A percentile compares a stretch with the other conserved stretches of the same genome.
Conservation (phyloP, 2,888 invertebrate species). For the Dasypogon diadema region DNA sequence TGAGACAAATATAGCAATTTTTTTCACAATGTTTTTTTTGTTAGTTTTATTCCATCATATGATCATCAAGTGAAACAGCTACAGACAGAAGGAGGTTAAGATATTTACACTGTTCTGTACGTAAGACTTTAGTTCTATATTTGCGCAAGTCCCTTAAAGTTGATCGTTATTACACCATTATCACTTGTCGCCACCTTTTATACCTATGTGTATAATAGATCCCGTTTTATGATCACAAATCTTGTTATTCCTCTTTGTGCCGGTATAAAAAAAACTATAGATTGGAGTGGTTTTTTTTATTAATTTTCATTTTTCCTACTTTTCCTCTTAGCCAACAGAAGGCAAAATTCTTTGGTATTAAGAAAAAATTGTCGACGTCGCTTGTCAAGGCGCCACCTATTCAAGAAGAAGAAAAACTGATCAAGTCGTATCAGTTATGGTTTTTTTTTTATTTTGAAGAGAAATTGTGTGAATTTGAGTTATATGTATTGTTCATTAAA, state of each 20-base stretch:
- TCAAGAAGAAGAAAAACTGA: neutral
- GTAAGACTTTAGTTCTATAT: neutral
- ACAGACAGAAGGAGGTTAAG: conserved; percentile 39
- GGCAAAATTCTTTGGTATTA: conserved; percentile 14
- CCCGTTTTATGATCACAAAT: conserved; percentile 43
- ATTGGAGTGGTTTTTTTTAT: neutral
- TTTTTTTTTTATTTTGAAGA: neutral
- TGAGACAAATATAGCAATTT: conserved; percentile 34
- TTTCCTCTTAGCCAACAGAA: conserved; percentile 7
- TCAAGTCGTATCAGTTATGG: neutral
- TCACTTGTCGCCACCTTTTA: conserved; percentile 45
- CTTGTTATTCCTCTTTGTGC: conserved; percentile 32
- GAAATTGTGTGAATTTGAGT: neutral
- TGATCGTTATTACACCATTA: conserved; percentile 35
- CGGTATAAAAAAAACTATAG: neutral
- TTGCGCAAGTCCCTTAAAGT: conserved; percentile 9
- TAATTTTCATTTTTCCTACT: conserved; percentile 18
- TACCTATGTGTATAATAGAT: conserved; percentile 23
- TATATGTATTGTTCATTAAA: neutral
- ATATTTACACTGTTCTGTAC: conserved; percentile 7
- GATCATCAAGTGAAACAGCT: conserved; percentile 25
- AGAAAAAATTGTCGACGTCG: conserved; percentile 29
- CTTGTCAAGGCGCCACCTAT: conserved; percentile 19
- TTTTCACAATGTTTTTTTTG: conserved; percentile 11
- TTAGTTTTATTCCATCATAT: conserved; percentile 33